Conservation (phyloP, 2,797 vertebrate species). For the Labroides dimidiatus region DNA sequence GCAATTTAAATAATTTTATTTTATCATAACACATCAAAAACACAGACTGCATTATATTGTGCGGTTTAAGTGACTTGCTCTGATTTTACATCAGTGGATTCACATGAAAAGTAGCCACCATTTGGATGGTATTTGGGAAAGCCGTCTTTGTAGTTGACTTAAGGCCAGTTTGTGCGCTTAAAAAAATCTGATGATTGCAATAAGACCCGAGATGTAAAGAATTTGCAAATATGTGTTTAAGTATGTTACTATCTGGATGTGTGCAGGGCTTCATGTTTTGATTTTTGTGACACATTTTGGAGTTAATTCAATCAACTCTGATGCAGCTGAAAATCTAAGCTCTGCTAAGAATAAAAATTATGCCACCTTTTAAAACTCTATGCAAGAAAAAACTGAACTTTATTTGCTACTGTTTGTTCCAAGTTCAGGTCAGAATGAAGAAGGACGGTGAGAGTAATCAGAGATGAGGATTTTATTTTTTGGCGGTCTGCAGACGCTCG, state of each 20-base stretch:
- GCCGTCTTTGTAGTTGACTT: conserved; percentile 29
- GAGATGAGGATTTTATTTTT: conserved; percentile 81
- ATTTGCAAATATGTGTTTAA: conserved; percentile 27
- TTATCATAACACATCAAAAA: conserved; percentile 77
- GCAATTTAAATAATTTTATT: conserved; percentile 53
- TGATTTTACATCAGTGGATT: conserved; percentile 16
- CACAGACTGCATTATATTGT: conserved; percentile 44
- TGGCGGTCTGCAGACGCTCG: conserved; percentile 87
- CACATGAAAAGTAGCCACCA: conserved; percentile 1
- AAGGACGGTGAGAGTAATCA: neutral
- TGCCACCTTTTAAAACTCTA: neutral
- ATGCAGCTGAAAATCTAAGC: conserved; percentile 7
- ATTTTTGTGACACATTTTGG: neutral
- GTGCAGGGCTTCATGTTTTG: neutral
- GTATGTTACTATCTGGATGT: neutral
- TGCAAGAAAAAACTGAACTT: conserved; percentile 10
- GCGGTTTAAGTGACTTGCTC: conserved; percentile 15
- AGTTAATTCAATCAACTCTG: neutral
- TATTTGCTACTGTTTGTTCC: conserved; percentile 43
- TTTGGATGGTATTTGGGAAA: conserved; percentile 18
- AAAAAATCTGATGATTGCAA: conserved; percentile 1
- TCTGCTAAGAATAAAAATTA: neutral
- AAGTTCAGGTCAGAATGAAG: conserved; percentile 16
- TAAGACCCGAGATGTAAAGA: conserved; percentile 21
- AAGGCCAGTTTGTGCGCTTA: conserved; percentile 51